phyloP scores from a whole-genome alignment of 1,140 invertebrate species.

The Caenorhabditis briggsae region DNA sequence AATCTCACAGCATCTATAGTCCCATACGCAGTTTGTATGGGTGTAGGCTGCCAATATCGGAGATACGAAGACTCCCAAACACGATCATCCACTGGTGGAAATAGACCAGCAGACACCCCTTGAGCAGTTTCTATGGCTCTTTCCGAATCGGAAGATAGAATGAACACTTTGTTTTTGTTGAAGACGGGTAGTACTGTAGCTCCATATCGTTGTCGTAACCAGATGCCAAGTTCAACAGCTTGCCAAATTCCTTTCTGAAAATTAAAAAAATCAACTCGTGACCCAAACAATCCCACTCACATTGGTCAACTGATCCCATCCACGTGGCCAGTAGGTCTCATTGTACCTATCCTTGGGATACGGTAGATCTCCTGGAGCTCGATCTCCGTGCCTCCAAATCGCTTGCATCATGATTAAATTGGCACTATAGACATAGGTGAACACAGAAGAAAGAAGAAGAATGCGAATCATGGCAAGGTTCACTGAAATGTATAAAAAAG shows the following conservation, averaged over 20 bases:
- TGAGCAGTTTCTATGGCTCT: constrained; percentile 53
- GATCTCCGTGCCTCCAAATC: constrained; percentile 54
- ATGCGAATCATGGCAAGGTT: background rate
- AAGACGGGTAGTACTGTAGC: background rate
- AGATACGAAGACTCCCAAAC: constrained; percentile 7
- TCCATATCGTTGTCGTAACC: constrained; percentile 36
- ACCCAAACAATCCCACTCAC: background rate
- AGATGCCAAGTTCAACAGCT: constrained; percentile 6
- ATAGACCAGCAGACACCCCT: constrained; percentile 45
- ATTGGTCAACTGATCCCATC: constrained; percentile 58
- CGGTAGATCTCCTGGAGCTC: constrained; percentile 37
- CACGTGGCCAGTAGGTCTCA: constrained; percentile 49
- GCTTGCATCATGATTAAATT: constrained; percentile 29
- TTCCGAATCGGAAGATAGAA: constrained; percentile 26
- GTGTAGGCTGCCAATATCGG: constrained; percentile 33
- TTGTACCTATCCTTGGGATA: constrained; percentile 55
- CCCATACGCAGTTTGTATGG: constrained; percentile 35
- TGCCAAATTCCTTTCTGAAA: constrained; percentile 48
- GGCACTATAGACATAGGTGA: background rate
- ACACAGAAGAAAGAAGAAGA: background rate
- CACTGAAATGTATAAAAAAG: background rate
- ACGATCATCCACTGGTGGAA: background rate
- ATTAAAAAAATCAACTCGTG: background rate
- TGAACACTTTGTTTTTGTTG: constrained; percentile 31
- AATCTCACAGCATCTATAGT: constrained; percentile 44